Base-by-base conservation (phyloP, 2,113 vertebrate species). In the Microtus oregoni region DNA sequence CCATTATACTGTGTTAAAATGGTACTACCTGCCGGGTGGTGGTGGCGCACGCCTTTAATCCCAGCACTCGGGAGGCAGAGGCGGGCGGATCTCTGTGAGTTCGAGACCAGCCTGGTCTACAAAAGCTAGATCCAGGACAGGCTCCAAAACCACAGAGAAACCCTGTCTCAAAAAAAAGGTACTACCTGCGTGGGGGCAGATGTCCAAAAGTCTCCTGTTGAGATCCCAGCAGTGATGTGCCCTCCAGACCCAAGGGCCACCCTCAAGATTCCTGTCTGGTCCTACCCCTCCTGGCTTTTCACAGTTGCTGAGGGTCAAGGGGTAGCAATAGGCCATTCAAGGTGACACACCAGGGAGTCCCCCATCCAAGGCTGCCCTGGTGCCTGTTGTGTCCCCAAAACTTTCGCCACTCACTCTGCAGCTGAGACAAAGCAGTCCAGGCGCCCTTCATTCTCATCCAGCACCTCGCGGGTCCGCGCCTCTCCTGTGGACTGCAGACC, bases 401-500 rank as follows among this genome's bases (percentile, higher is more conserved):
- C 47, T 14, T 0, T 0, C 0, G 0, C 12, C 20, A 99, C 99
- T 99, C 97, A 99, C 99, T 99, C 99, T 4, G 99, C 99, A 6
- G 99, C 99, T 0, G 99, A 99, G 13, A 99, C 99, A 58, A 99
- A 99, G 98, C 99, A 99, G 97, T 99, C 99, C 0, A 99, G 99
- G 20, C 98, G 99, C 0, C 99, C 99, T 0, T 99, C 99, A 0
- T 99, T 99, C 98, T 99, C 99, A 0, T 99, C 99, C 94, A 99
- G 98, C 82, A 99, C 99, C 87, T 99, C 99, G 81, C 99, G 98
- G 81, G 99, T 99, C 52, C 99, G 99, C 0, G 99, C 99, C 98
- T 99, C 99, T 0, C 99, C 99, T 0, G 99, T 99, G 58, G 99
- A 99, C 98, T 99, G 99, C 94, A 99, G 98, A 22, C 99, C 99